These are phyloP conservation scores for Cybosia mesomella DNA, from an alignment of 2,888 invertebrate genomes.

Conservation along the genomic window DNA sequence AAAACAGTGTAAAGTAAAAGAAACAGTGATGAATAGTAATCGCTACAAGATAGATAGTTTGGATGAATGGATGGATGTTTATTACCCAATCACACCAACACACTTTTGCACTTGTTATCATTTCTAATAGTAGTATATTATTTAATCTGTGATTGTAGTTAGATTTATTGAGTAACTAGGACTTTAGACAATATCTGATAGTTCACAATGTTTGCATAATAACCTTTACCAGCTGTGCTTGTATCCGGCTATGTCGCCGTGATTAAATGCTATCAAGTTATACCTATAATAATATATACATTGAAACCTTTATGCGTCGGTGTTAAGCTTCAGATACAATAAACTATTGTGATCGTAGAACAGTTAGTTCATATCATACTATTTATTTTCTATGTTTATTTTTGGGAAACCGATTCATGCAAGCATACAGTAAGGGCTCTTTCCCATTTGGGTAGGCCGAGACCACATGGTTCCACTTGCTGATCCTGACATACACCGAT, in stretches of 20 bases:
- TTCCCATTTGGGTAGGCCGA: too few relatives aligned
- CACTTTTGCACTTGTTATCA: too few relatives aligned
- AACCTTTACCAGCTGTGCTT: slow-evolving; percentile 47
- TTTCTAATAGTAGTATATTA: too few relatives aligned
- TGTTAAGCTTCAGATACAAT: slow-evolving; percentile 44
- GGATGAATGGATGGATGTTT: too few relatives aligned
- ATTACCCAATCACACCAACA: too few relatives aligned
- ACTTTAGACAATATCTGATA: slow-evolving; percentile 16
- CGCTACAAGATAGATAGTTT: too few relatives aligned
- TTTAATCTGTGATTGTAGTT: too few relatives aligned
- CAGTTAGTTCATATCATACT: not conserved
- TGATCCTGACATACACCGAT: too few relatives aligned
- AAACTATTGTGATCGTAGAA: not conserved
- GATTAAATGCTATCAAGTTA: slow-evolving; percentile 56
- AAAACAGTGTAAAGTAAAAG: too few relatives aligned
- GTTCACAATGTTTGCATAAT: slow-evolving; percentile 14
- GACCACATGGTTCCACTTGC: too few relatives aligned
- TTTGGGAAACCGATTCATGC: not conserved
- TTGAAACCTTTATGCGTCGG: slow-evolving; percentile 52
- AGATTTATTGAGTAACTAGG: not conserved
- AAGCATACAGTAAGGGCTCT: too few relatives aligned
- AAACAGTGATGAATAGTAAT: too few relatives aligned
- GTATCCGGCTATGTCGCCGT: slow-evolving; percentile 64
- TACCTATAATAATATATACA: slow-evolving; percentile 13
- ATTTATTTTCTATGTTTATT: not conserved